Evolutionary conservation across 2,113 vertebrate species (phyloP).

Genomic region (Nettapus auritus): DNA sequence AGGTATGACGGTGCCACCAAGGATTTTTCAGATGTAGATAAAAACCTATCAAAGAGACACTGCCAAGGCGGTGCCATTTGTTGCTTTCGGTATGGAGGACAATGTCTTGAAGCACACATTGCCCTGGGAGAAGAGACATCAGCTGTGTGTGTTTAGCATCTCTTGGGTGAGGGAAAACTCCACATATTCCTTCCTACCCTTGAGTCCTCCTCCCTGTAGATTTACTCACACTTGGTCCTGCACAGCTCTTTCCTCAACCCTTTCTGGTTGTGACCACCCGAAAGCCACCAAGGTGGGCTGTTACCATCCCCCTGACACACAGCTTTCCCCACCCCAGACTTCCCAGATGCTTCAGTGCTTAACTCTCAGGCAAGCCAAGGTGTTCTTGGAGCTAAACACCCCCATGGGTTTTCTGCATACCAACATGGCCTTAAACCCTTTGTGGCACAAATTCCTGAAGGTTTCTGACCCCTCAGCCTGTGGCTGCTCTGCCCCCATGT

Average conservation of each 20-base stretch:
- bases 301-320: background rate
- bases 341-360: background rate
- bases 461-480: no score
- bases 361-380: background rate
- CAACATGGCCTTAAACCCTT: background rate
- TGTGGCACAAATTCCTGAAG: rapidly evolving
- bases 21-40: background rate
- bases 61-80: background rate
- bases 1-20: no score
- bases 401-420: background rate
- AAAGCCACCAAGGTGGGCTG: background rate
- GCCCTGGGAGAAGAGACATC: background rate
- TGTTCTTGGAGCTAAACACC: background rate
- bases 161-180: background rate
- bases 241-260: background rate
- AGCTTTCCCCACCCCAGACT: background rate
- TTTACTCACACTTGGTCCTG: background rate
- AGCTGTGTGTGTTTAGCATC: background rate
- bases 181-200: background rate
- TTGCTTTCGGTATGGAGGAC: background rate
- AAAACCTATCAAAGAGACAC: background rate
- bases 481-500: background rate
- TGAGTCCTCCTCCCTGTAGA: rapidly evolving
- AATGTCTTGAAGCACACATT: background rate
- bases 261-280: background rate